These are phyloP conservation scores for Lycaon pictus DNA, from an alignment of 2,113 vertebrate genomes.

Conservation along the genomic window DNA sequence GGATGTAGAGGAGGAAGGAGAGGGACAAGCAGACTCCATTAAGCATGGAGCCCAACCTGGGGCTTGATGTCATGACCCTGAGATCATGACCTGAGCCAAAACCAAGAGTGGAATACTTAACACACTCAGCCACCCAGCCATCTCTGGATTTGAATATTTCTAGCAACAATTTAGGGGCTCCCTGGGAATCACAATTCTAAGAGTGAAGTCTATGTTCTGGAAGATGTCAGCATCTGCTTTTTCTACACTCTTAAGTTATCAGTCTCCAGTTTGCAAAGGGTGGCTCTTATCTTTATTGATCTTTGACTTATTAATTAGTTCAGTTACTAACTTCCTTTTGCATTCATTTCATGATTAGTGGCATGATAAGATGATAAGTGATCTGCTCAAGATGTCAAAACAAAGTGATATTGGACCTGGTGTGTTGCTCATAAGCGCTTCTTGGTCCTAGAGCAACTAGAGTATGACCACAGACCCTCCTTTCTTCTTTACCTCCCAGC, in stretches of 20 bases:
- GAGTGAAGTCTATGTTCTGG: neutral
- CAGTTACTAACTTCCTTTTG: slow-evolving; percentile 23
- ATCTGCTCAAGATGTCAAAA: neutral
- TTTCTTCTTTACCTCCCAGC: neutral
- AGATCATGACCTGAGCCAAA: neutral
- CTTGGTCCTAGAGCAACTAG: neutral
- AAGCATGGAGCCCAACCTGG: neutral
- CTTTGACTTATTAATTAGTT: slow-evolving; percentile 68
- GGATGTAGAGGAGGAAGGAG: neutral
- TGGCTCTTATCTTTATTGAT: slow-evolving; percentile 42
- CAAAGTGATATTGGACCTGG: neutral
- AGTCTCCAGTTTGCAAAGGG: slow-evolving; percentile 13
- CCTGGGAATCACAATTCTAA: neutral
- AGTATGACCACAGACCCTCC: neutral
- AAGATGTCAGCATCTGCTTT: neutral
- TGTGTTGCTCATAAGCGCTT: neutral
- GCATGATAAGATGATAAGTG: slow-evolving; percentile 18
- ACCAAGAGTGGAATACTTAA: neutral
- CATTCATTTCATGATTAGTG: slow-evolving; percentile 8
- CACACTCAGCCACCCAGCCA: neutral
- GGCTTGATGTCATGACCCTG: neutral
- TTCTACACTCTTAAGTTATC: neutral
- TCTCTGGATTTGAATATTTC: neutral
- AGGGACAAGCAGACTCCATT: neutral
- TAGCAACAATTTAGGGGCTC: neutral